Conservation (phyloP, 2,888 invertebrate species). For the Eulithis prunata region DNA sequence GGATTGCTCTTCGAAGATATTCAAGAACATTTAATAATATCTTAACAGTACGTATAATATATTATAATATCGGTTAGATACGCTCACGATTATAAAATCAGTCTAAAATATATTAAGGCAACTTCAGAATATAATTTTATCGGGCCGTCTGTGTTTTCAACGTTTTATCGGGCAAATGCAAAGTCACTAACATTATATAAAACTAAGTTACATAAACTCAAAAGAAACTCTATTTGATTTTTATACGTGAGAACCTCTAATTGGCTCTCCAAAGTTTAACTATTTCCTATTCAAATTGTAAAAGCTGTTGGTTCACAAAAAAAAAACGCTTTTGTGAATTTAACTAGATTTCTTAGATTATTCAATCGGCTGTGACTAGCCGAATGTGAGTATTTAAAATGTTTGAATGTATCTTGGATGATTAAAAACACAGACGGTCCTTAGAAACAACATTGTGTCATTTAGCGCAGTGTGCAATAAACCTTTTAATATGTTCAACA, state of each 20-base stretch:
- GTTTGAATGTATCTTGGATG: neutral
- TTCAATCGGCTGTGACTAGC: neutral
- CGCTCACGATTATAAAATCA: slow-evolving; percentile 83
- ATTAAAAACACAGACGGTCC: slow-evolving; percentile 27
- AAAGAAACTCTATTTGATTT: too few relatives aligned
- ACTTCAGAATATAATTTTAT: slow-evolving; percentile 82
- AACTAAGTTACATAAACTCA: too few relatives aligned
- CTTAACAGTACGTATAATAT: slow-evolving; percentile 53
- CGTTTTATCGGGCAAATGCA: neutral
- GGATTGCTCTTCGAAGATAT: slow-evolving; percentile 33
- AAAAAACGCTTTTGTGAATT: neutral
- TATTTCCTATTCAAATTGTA: too few relatives aligned
- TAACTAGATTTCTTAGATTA: slow-evolving; percentile 1
- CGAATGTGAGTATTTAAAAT: neutral
- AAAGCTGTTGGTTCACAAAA: too few relatives aligned
- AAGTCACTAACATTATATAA: too few relatives aligned
- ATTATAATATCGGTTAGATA: slow-evolving; percentile 55
- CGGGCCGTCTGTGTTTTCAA: slow-evolving; percentile 50
- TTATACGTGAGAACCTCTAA: too few relatives aligned
- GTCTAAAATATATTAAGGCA: slow-evolving; percentile 88
- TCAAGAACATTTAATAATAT: slow-evolving; percentile 52
- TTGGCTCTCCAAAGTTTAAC: too few relatives aligned
- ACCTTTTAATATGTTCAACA: slow-evolving; percentile 8
- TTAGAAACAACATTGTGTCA: slow-evolving; percentile 24
- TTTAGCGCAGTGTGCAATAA: slow-evolving; percentile 21